These are phyloP conservation scores for Hydriomena furcata DNA, from an alignment of 2,888 invertebrate species.

Conservation along the genomic window DNA sequence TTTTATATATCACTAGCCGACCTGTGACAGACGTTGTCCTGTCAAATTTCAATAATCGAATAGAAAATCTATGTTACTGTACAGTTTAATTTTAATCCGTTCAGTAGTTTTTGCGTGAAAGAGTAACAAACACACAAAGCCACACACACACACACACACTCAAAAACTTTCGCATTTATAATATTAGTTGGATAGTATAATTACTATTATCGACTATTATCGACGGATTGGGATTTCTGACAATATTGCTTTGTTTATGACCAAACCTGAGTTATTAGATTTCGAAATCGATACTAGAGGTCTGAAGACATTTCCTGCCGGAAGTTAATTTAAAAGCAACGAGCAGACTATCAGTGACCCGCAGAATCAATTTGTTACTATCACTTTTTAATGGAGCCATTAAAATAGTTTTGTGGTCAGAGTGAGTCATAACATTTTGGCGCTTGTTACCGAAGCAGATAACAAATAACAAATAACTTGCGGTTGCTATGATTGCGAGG, in stretches of 20 bases:
- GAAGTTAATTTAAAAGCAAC: constrained; percentile 46
- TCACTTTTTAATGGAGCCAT: constrained; percentile 78
- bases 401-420: constrained; percentile 74
- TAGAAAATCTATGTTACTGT: too few relatives aligned
- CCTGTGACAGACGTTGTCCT: too few relatives aligned
- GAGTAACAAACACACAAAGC: too few relatives aligned
- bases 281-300: constrained; percentile 42
- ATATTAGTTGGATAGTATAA: too few relatives aligned
- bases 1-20: constrained; percentile 18
- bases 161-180: too few relatives aligned
- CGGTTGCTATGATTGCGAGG: constrained; percentile 57
- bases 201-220: too few relatives aligned
- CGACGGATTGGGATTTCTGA: too few relatives aligned
- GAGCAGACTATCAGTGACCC: constrained; percentile 46
- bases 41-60: too few relatives aligned
- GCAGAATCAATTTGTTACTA: constrained; percentile 73
- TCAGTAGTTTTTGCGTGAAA: too few relatives aligned
- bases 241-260: constrained; percentile 13
- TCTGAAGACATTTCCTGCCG: constrained; percentile 59
- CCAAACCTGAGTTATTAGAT: constrained; percentile 20
- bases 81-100: too few relatives aligned
- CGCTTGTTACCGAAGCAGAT: constrained; percentile 56
- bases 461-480: constrained; percentile 64
- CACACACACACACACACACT: too few relatives aligned
- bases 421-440: constrained; percentile 67